Evolutionary conservation across 2,797 vertebrate genomes (phyloP), one percentile per base, ranked within the genome.

Genomic region (Sebastes minor): DNA sequence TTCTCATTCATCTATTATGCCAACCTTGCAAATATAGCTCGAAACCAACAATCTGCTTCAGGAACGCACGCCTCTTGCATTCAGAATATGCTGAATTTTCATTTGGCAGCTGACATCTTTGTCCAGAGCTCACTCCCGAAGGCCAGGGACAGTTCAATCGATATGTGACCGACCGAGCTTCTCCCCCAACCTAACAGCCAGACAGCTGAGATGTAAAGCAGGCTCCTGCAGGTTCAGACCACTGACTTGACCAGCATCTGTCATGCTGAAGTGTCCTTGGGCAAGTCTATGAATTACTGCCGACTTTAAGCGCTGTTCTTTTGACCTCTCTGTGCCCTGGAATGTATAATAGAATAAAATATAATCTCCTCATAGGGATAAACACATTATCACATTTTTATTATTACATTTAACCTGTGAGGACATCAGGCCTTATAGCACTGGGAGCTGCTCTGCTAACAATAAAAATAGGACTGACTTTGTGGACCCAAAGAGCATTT

Each of bases 131-230:
- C 60, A 49, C 80, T 86, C 68, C 30, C 30, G 14, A 16, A 59
- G 71, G 73, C 68, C 38, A 28, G 53, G 60, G 79, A 84, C 86
- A 84, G 83, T 84, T 88, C 53, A 88, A 92, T 94, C 93, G 83
- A 92, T 92, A 92, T 57, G 62, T 90, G 89, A 92, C 82, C 79
- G 53, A 76, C 32, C 16, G 4, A 74, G 75, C 83, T 78, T 80
- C 85, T 86, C 81, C 77, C 42, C 57, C 59, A 72, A 72, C 66
- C 80, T 79, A 59, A 78, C 74, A 49, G 35, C 18, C 35, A 69
- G 81, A 86, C 80, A 80, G 68, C 53, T 35, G 65, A 83, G 86
- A 91, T 86, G 82, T 80, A 88, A 84, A 86, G 80, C 81, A 59
- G 33, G 14, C 61, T 53, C 53, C 67, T 71, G 72, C 70, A 65